Evolutionary conservation across 2,797 vertebrate species (phyloP).

Genomic region (Nyctalus aviator): DNA sequence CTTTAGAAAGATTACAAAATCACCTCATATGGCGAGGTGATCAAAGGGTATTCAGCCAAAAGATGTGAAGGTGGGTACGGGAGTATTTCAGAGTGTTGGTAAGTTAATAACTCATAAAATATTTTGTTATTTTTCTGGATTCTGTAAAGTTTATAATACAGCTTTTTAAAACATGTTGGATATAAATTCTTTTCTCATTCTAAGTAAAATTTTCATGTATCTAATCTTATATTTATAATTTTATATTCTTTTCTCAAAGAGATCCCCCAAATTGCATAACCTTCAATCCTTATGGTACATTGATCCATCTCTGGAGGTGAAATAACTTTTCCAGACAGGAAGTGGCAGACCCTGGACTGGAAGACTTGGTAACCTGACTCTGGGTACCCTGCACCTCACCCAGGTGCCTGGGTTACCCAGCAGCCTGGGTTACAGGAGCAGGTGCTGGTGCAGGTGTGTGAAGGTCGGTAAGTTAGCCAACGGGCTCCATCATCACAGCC

Average conservation of each 20-base stretch:
- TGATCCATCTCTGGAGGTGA: neutral
- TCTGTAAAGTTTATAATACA: constrained; percentile 20
- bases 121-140: constrained; percentile 39
- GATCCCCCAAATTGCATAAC: neutral
- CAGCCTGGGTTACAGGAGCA: neutral
- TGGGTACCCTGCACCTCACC: neutral
- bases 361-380: neutral
- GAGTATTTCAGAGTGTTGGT: neutral
- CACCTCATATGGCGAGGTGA: constrained; percentile 12
- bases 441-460: neutral
- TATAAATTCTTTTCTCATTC: neutral
- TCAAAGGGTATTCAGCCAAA: constrained; percentile 52
- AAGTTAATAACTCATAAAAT: constrained; percentile 12
- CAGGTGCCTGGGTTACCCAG: too few relatives aligned
- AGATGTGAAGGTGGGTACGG: neutral
- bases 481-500: fast-evolving
- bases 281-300: neutral
- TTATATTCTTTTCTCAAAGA: constrained; percentile 28
- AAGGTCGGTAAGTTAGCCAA: neutral
- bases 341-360: neutral
- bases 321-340: neutral
- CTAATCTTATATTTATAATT: constrained; percentile 43
- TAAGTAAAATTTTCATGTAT: neutral
- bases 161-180: neutral
- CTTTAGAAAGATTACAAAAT: constrained; percentile 61